A percentile compares a stretch with the other conserved stretches of the same genome.
phyloP scores from a whole-genome alignment of 2,113 vertebrate species.

The Zonotrichia leucophrys region DNA sequence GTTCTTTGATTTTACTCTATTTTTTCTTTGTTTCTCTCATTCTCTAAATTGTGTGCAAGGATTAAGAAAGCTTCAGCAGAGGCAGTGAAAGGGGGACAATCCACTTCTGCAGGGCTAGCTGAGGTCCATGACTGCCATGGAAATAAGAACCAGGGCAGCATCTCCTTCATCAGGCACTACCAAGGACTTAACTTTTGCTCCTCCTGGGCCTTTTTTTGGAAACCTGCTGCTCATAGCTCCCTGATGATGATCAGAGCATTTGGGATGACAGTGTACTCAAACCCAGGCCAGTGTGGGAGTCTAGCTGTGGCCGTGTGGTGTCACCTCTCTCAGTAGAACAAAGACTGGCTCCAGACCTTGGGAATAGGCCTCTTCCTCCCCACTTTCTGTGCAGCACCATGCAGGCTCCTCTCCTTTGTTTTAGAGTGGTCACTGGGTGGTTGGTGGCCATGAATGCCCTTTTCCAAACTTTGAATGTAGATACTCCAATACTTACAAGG shows the following conservation, averaged over 20 bases:
- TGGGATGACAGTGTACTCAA: background rate
- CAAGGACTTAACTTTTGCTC: background rate
- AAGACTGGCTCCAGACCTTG: background rate
- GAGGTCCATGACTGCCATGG: background rate
- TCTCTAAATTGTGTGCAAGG: background rate
- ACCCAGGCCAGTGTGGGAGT: background rate
- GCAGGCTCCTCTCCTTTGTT: background rate
- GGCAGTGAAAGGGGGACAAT: background rate
- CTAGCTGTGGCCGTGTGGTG: background rate
- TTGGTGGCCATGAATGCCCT: background rate
- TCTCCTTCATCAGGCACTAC: background rate
- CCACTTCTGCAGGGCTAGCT: background rate
- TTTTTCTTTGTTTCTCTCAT: background rate
- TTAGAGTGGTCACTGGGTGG: background rate
- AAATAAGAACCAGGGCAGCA: background rate
- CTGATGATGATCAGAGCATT: background rate
- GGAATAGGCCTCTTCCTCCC: background rate
- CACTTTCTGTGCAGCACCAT: background rate
- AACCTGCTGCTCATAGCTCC: background rate
- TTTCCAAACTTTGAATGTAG: background rate
- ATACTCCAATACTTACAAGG: background rate
- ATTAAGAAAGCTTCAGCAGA: background rate
- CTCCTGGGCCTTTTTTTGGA: background rate
- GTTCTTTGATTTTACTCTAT: background rate
- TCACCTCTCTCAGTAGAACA: background rate